A percentile compares a stretch with the other conserved stretches of the same genome.
Evolutionary conservation across 1,140 invertebrate species (phyloP).

Genomic region (Dryas iulia): DNA sequence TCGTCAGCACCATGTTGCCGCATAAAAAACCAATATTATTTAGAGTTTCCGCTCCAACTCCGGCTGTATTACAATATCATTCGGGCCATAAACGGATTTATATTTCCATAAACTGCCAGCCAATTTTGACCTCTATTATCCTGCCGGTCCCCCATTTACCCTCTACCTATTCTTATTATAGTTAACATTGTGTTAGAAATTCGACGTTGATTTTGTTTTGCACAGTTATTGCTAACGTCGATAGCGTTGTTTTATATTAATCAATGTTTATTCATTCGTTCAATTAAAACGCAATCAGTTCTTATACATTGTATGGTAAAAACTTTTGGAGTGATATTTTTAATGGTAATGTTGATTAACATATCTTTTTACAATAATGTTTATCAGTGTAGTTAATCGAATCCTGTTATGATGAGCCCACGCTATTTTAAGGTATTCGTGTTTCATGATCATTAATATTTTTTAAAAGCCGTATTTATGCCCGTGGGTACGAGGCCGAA

Average conservation of each 20-base stretch:
- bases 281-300: neutral
- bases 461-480: conserved; percentile 46
- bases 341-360: neutral
- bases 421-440: conserved; percentile 34
- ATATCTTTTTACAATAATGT: neutral
- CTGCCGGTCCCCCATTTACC: conserved; percentile 2
- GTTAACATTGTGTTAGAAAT: neutral
- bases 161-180: neutral
- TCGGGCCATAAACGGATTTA: conserved; percentile 38
- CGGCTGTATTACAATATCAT: conserved; percentile 38
- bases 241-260: neutral
- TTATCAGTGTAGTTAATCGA: neutral
- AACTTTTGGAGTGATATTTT: neutral
- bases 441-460: conserved; percentile 40
- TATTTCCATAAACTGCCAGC: conserved; percentile 35
- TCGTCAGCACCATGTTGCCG: conserved; percentile 24
- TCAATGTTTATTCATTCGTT: neutral
- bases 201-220: neutral
- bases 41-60: conserved; percentile 30
- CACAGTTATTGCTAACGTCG: neutral
- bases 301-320: neutral
- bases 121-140: conserved; percentile 39
- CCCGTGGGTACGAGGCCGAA: conserved; percentile 40
- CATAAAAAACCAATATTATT: conserved; percentile 33
- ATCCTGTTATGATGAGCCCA: conserved; percentile 24